Conservation (phyloP, 2,888 invertebrate species). For the Holacanthella duospinosa region DNA sequence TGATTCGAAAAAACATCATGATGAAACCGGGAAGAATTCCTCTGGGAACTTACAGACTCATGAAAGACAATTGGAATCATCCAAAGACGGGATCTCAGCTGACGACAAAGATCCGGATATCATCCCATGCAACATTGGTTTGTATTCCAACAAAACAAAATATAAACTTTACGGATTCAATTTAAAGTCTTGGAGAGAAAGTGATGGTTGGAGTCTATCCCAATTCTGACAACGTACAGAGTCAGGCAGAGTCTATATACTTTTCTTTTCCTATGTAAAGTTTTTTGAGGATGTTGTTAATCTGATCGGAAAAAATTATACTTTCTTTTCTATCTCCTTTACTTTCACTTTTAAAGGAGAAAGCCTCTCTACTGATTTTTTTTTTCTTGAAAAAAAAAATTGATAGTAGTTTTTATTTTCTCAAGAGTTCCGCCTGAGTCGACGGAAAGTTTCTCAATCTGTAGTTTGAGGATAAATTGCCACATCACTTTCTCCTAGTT, state of each 20-base stretch:
- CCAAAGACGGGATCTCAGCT: conserved; percentile 33
- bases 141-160: conserved; percentile 35
- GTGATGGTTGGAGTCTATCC: not conserved
- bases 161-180: not conserved
- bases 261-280: not conserved
- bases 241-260: not conserved
- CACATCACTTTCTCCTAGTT: no score
- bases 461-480: no score
- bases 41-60: conserved; percentile 13
- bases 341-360: not conserved
- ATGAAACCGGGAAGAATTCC: conserved; percentile 25
- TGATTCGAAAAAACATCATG: conserved; percentile 29
- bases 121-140: conserved; percentile 64
- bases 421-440: no score
- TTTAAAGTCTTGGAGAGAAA: no score
- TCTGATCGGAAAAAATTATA: not conserved
- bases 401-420: no score
- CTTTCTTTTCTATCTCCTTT: not conserved
- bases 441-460: no score
- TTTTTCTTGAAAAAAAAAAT: no score
- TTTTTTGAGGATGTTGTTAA: not conserved
- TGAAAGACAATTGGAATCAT: conserved; percentile 29
- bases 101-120: conserved; percentile 61
- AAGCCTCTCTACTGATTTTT: no score
- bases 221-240: not conserved